These are phyloP conservation scores for Antheraea pernyi DNA, from an alignment of 1,140 invertebrate species.

Conservation along the genomic window DNA sequence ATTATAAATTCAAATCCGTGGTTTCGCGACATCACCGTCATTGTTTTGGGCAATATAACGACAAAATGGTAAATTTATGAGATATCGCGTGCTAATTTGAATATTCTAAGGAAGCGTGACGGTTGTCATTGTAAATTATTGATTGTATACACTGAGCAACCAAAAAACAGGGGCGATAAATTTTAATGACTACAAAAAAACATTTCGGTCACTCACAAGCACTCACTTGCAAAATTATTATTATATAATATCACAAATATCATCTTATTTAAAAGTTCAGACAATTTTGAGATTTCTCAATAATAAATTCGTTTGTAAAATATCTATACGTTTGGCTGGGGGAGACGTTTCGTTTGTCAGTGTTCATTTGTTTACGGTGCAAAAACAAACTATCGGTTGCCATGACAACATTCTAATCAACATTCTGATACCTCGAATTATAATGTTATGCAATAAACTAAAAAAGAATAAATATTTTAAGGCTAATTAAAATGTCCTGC, in stretches of 20 bases:
- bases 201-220: not conserved
- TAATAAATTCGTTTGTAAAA: constrained; percentile 3
- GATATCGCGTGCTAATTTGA: constrained; percentile 48
- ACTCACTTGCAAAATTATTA: constrained; percentile 35
- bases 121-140: constrained; percentile 52
- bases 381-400: constrained; percentile 55
- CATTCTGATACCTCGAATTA: not conserved
- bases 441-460: not conserved
- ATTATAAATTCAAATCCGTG: constrained; percentile 10
- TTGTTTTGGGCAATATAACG: not conserved
- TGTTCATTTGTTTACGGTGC: constrained; percentile 71
- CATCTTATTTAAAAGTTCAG: constrained; percentile 20
- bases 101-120: constrained; percentile 38
- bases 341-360: constrained; percentile 40
- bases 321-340: not conserved
- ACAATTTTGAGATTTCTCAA: not conserved
- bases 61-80: constrained; percentile 9
- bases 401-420: constrained; percentile 41
- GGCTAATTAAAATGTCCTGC: no score
- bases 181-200: constrained; percentile 19
- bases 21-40: constrained; percentile 6
- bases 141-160: constrained; percentile 49
- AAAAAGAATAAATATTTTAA: not conserved
- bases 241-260: constrained; percentile 25
- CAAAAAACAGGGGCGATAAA: constrained; percentile 44